Evolutionary conservation across 2,888 invertebrate genomes (phyloP), one percentile per base, ranked within the genome.

Genomic region (Conomelus anceps): DNA sequence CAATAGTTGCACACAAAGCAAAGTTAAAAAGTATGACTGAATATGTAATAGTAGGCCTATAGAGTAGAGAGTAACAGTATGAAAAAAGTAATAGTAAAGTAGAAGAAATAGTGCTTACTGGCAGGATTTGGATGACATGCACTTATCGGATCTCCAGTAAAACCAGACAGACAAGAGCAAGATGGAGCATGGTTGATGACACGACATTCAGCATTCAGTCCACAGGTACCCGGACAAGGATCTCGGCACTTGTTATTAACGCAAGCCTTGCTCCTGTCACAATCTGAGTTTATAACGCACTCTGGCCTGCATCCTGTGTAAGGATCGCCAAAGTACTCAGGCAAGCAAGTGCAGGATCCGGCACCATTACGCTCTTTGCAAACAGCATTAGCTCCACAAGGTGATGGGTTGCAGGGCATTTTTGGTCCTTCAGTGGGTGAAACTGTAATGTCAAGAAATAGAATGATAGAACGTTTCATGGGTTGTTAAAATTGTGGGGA

Each of bases 311-410:
- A 98, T 90, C 97, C 96, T 0, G 96, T 95, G 92, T 97, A 97
- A 0, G 98, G 98, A 94, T 98, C 97, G 63, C 98, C 98, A 91
- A 96, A 96, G 93, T 97, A 98, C 92, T 97, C 97, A 17, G 96
- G 95, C 89, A 96, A 93, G 92, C 98, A 98, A 20, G 95, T 95
- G 92, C 98, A 98, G 22, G 97, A 96, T 88, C 97, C 98, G 22
- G 97, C 97, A 34, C 96, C 96, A 93, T 96, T 96, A 91, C 96
- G 95, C 93, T 97, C 97, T 92, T 96, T 97, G 92, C 98, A 98
- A 90, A 96, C 92, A 17, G 98, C 96, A 93, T 98, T 98, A 17
- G 96, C 96, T 29, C 98, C 98, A 92, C 98, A 98, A 1, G 98
- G 98, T 34, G 97, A 97, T 41, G 97, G 97, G 93, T 96, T 96